Conservation (phyloP, 2,888 invertebrate genomes). For the Tetranychus truncatus region DNA sequence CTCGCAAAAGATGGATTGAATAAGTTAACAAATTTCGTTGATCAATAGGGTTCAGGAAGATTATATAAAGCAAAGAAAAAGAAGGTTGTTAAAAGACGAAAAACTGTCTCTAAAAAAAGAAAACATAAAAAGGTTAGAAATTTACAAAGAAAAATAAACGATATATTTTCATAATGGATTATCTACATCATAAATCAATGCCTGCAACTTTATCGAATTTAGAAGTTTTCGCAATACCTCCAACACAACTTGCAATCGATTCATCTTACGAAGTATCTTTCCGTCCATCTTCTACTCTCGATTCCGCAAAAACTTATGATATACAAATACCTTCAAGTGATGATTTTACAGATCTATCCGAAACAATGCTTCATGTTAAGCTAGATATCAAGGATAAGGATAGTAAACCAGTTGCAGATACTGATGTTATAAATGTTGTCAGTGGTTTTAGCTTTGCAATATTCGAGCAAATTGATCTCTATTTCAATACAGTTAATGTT, state of each 20-base stretch:
- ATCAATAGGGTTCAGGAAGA: neutral
- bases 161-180: constrained; percentile 6
- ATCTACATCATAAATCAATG: neutral
- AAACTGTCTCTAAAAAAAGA: neutral
- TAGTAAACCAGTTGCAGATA: no score
- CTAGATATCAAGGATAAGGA: neutral
- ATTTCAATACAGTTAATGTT: neutral
- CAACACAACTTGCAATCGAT: neutral
- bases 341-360: neutral
- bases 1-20: neutral
- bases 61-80: neutral
- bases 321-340: neutral
- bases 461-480: neutral
- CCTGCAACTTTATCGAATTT: neutral
- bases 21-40: neutral
- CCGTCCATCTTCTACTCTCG: neutral
- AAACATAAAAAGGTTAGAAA: neutral
- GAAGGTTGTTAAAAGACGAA: neutral
- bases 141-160: neutral
- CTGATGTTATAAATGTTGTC: no score
- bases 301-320: neutral
- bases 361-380: neutral
- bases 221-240: neutral
- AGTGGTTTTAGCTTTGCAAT: neutral
- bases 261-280: neutral